These are phyloP conservation scores for Crotalus tigris DNA, from an alignment of 2,113 vertebrate genomes.

Conservation along the genomic window DNA sequence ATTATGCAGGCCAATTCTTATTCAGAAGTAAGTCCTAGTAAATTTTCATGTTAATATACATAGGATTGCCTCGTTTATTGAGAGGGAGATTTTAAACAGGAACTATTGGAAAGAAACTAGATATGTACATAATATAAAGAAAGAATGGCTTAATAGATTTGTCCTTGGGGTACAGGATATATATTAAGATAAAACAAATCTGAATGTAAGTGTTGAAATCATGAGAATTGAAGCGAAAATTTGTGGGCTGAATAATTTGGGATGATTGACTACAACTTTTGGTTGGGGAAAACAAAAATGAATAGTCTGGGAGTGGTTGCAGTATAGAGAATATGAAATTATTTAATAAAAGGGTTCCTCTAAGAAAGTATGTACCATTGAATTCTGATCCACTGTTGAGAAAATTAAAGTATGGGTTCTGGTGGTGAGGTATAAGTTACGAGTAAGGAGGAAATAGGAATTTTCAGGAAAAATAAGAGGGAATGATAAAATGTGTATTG, in stretches of 20 bases:
- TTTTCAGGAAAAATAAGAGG: neutral
- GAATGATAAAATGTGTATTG: neutral
- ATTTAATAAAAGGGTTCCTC: neutral
- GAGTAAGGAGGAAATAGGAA: no score
- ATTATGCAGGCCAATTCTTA: neutral
- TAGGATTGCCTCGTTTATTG: neutral
- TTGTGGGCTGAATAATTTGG: neutral
- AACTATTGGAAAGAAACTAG: neutral
- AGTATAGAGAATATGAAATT: neutral
- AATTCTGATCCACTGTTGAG: neutral
- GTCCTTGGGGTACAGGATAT: neutral
- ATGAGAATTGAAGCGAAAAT: neutral
- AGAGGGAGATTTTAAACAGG: neutral
- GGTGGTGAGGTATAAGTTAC: fast-evolving
- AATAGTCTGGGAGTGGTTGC: neutral
- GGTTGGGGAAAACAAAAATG: neutral
- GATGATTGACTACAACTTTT: neutral
- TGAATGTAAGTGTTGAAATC: neutral
- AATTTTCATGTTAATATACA: neutral
- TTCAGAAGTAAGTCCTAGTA: neutral
- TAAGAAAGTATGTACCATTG: neutral
- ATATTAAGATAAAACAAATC: neutral
- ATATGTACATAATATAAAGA: neutral
- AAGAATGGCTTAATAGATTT: neutral
- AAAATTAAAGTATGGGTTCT: neutral